Base-by-base conservation (phyloP, 2,797 vertebrate species). In the Malurus leucopterus region DNA sequence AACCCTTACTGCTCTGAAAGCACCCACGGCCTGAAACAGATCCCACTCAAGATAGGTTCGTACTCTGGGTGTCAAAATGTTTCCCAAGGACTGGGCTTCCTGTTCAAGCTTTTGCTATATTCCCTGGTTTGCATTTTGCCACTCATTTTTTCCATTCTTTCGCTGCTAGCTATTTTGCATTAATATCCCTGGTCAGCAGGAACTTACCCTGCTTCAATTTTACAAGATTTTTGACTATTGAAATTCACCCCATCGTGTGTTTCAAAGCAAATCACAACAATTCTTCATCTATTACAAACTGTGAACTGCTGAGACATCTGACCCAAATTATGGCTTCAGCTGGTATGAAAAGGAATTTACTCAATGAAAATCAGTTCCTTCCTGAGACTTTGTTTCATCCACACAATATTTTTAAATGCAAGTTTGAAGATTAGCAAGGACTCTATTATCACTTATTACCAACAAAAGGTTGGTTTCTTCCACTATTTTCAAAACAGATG, bases 211-310 rank as follows among this genome's bases (percentile, higher is more conserved):
- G 34, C 41, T 89, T 87, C 83, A 78, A 83, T 79, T 93, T 92
- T 86, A 91, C 83, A 92, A 92, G 85, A 92, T 78, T 93, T 86
- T 69, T 84, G 73, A 94, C 93, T 91, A 94, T 92, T 95, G 89
- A 91, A 93, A 86, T 84, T 88, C 84, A 78, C 77, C 59, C 86
- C 92, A 64, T 91, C 68, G 1, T 91, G 83, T 57, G 27, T 94
- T 94, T 94, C 92, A 91, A 93, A 95, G 91, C 15, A 65, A 86
- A 82, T 86, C 80, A 64, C 80, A 79, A 88, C 93, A 91, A 88
- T 92, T 93, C 85, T 69, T 90, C 83, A 70, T 92, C 83, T 92
- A 50, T 89, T 93, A 57, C 84, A 89, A 81, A 68, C 92, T 92
- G 77, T 53, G 74, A 92, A 76, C 78, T 88, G 53, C 77, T 41